Evolutionary conservation across 2,888 invertebrate genomes (phyloP), one percentile per base, ranked within the genome.

Genomic region (Mythimna loreyi): DNA sequence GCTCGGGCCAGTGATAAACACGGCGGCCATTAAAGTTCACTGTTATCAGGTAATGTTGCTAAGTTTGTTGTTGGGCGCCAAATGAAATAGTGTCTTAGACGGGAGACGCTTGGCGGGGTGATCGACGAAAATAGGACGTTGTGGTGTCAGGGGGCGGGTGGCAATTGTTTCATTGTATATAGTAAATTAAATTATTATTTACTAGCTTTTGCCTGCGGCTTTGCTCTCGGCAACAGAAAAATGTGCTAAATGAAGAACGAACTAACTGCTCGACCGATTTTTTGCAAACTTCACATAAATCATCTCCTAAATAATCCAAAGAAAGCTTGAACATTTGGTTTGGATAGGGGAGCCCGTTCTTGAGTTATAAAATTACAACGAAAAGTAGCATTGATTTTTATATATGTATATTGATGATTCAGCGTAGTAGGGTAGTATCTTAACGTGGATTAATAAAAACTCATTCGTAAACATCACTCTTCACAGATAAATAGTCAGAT

Each of bases 1-100:
- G 68, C 57, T 28, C 40, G 58, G 55, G 55, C 61, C 45, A 56
- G 69, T 72, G 69, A 80, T 78, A 82, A 76, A 79, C 65, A 74
- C 56, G 68, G 60, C 49, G 55, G 25, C 61, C 59, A 68, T 80
- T 82, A 78, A 82, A 75, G 57, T 67, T 67, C 62, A 28, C n/a
- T 68, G 40, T 69, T 72, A 74, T 68, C 74, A 80, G 80, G 60
- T 80, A 70, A 61, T 52, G 50, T 21, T 71, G 59, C 43, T 36
- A 74, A 74, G 56, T 63, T 78, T 78, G 77, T 74, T 77, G 63
- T 73, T 30, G 60, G 28, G 43, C 16, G 21, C 23, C 43, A 47
- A 40, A 67, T 78, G 25, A 66, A 69, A 56, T 65, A 69, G 23
- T 47, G 50, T 73, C 19, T 45, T 13, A 30, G 49, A 25, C 28